phyloP scores from a whole-genome alignment of 2,797 vertebrate genomes.

The Melanogrammus aeglefinus region DNA sequence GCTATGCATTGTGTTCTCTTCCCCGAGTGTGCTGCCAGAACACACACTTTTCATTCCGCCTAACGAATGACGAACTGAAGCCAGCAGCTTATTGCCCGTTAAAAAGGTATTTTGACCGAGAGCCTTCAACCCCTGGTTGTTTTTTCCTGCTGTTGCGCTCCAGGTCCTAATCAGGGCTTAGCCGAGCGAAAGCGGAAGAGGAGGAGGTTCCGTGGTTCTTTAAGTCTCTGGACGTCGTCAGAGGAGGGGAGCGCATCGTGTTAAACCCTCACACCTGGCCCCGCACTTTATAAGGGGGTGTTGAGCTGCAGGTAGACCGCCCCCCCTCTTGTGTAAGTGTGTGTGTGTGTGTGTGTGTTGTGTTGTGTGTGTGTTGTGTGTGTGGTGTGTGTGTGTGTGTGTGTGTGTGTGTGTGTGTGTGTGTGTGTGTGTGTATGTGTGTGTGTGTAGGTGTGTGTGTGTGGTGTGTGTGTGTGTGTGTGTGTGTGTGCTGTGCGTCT shows the following conservation, averaged over 20 bases:
- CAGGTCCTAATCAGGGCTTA: conserved; percentile 22
- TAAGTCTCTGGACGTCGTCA: conserved; percentile 21
- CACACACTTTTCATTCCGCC: conserved; percentile 24
- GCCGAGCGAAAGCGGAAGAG: conserved; percentile 4
- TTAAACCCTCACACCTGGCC: conserved; percentile 66
- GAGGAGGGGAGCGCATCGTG: conserved; percentile 36
- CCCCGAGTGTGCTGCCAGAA: conserved; percentile 19
- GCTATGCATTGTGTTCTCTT: conserved; percentile 6
- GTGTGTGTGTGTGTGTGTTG: conserved; percentile 9
- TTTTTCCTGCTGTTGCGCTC: conserved; percentile 13
- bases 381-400: no score
- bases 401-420: no score
- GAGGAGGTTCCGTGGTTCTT: conserved; percentile 25
- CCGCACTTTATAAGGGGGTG: conserved; percentile 54
- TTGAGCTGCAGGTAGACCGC: conserved; percentile 57
- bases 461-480: no score
- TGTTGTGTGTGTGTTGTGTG: no score
- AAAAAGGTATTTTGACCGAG: conserved; percentile 9
- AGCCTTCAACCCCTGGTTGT: conserved; percentile 15
- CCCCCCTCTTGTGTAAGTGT: background rate
- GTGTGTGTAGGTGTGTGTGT: no score
- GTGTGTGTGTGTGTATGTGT: no score
- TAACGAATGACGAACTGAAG: conserved; percentile 5
- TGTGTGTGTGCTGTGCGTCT: background rate
- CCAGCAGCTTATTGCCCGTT: conserved; percentile 23